A percentile compares a stretch with the other conserved stretches of the same genome.
Conservation (phyloP, 2,113 vertebrate species). For the Thinocorus orbignyianus region DNA sequence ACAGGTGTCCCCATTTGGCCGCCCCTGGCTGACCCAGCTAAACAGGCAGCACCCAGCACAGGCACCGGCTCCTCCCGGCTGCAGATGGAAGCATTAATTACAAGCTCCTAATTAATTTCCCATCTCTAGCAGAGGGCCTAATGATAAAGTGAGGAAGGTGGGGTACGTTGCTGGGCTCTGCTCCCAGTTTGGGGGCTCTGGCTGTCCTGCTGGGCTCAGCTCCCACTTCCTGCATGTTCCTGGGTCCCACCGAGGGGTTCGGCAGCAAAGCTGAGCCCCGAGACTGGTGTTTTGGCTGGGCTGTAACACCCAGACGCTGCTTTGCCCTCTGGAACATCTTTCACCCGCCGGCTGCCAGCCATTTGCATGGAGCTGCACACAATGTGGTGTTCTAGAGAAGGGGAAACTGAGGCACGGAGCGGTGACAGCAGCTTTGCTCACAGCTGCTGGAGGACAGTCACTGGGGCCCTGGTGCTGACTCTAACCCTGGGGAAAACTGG, state of each 20-base stretch:
- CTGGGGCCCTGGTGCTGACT: fast-evolving
- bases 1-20: fast-evolving
- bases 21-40: neutral
- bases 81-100: constrained; percentile 18
- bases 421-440: constrained; percentile 21
- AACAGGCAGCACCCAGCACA: neutral
- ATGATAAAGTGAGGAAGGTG: neutral
- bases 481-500: neutral
- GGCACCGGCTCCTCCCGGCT: neutral
- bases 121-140: neutral
- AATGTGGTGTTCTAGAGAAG: neutral
- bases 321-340: constrained; percentile 2
- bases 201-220: fast-evolving
- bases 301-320: neutral
- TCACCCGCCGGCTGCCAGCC: neutral
- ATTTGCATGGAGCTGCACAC: neutral
- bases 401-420: neutral
- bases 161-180: neutral
- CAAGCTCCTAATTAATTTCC: constrained; percentile 18
- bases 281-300: neutral
- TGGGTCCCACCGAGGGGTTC: neutral
- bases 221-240: fast-evolving
- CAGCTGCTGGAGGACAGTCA: constrained; percentile 10
- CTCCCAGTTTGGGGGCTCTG: fast-evolving
- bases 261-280: neutral